These are phyloP conservation scores for Eurypyga helias DNA, from an alignment of 2,113 vertebrate species.

Conservation along the genomic window DNA sequence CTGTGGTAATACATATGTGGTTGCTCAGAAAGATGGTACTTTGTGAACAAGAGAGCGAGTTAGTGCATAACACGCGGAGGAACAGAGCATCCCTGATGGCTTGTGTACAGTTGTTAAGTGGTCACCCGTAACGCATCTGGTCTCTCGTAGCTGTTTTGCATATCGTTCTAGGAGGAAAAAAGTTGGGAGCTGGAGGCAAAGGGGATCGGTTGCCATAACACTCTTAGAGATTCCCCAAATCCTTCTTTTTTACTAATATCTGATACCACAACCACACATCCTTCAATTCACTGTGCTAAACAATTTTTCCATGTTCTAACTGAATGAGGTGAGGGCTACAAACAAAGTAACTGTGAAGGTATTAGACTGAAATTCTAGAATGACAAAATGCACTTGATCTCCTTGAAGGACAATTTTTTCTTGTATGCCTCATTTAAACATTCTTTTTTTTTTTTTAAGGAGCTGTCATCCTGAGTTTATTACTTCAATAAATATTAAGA, in stretches of 20 bases:
- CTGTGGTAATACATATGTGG: neutral
- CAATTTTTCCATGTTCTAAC: neutral
- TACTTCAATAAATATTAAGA: constrained; percentile 6
- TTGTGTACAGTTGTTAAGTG: neutral
- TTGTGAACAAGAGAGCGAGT: neutral
- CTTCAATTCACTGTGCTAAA: neutral
- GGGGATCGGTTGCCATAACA: neutral
- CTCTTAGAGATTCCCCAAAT: too few relatives aligned
- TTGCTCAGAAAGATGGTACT: neutral
- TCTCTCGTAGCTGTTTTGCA: neutral
- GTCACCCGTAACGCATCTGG: neutral
- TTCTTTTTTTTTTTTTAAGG: neutral
- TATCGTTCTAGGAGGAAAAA: neutral
- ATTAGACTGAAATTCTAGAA: neutral
- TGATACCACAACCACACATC: neutral
- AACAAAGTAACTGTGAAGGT: neutral
- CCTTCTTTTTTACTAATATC: too few relatives aligned
- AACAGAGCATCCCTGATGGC: neutral
- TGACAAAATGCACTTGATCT: neutral
- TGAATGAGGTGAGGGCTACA: neutral
- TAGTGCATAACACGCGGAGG: neutral
- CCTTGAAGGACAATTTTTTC: neutral
- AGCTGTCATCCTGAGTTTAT: neutral
- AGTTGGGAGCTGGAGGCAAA: neutral
- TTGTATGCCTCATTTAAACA: neutral